Evolutionary conservation across 2,113 vertebrate genomes (phyloP).

Genomic region (Clarias gariepinus): DNA sequence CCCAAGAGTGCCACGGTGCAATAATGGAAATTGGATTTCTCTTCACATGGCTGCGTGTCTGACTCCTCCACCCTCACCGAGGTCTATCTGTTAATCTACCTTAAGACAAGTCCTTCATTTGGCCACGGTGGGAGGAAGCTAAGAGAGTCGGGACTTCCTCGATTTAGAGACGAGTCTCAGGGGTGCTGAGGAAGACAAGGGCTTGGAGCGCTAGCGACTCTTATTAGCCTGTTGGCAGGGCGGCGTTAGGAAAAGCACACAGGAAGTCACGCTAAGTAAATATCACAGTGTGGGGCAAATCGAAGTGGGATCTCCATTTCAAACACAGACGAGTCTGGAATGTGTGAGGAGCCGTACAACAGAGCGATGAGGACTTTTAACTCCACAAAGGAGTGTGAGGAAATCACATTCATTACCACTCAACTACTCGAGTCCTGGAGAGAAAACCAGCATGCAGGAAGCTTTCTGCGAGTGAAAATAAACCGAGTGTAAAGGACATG

Average conservation of each 20-base stretch:
- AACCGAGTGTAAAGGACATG: too few relatives aligned
- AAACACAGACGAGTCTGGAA: not conserved
- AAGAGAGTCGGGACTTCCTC: not conserved
- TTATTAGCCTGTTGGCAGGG: conserved; percentile 13
- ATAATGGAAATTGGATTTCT: conserved; percentile 58
- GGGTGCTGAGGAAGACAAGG: not conserved
- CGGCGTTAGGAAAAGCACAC: not conserved
- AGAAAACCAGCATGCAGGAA: too few relatives aligned
- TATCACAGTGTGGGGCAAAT: not conserved
- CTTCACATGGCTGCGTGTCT: conserved; percentile 38
- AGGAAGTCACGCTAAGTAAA: not conserved
- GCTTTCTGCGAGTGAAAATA: too few relatives aligned
- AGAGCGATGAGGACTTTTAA: not conserved
- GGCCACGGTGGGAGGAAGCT: not conserved
- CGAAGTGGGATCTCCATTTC: not conserved
- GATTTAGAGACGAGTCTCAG: conserved; percentile 9
- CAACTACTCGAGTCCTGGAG: not conserved
- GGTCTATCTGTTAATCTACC: conserved; percentile 45
- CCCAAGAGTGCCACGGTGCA: conserved; percentile 32
- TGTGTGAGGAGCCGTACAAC: not conserved
- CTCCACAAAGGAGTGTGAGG: not conserved
- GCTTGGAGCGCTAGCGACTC: not conserved
- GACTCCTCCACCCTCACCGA: conserved; percentile 24
- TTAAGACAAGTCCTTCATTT: conserved; percentile 12
- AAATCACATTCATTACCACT: not conserved